phyloP scores from a whole-genome alignment of 1,140 invertebrate genomes.

The Heliconius hermathena region DNA sequence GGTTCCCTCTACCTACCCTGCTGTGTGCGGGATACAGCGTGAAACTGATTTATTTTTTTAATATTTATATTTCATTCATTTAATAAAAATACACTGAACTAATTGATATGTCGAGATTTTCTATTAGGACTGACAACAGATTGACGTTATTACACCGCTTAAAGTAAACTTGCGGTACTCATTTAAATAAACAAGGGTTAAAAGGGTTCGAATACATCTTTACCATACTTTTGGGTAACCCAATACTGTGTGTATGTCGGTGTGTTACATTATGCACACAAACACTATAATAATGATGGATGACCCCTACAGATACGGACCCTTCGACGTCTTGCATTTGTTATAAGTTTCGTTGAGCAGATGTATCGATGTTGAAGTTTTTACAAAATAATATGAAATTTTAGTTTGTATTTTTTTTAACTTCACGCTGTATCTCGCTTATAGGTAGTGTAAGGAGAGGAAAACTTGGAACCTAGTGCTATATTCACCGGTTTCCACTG shows the following conservation, averaged over 20 bases:
- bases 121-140: background rate
- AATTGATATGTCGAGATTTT: background rate
- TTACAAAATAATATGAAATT: background rate
- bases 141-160: background rate
- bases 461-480: too few species aligned
- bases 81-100: too few species aligned
- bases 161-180: background rate
- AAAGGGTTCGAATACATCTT: background rate
- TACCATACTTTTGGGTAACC: background rate
- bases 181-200: slow-evolving; percentile 13
- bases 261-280: background rate
- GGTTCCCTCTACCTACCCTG: too few species aligned
- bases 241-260: background rate
- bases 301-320: background rate
- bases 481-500: too few species aligned
- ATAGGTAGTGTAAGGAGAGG: too few species aligned
- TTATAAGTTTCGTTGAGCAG: background rate
- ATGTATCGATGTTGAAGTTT: background rate
- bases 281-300: background rate
- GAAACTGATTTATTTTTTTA: too few species aligned
- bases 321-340: background rate
- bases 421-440: background rate
- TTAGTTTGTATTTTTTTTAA: background rate
- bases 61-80: too few species aligned
- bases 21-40: too few species aligned